These are phyloP conservation scores for Spialia ferax DNA, from an alignment of 2,888 invertebrate genomes.

Conservation along the genomic window DNA sequence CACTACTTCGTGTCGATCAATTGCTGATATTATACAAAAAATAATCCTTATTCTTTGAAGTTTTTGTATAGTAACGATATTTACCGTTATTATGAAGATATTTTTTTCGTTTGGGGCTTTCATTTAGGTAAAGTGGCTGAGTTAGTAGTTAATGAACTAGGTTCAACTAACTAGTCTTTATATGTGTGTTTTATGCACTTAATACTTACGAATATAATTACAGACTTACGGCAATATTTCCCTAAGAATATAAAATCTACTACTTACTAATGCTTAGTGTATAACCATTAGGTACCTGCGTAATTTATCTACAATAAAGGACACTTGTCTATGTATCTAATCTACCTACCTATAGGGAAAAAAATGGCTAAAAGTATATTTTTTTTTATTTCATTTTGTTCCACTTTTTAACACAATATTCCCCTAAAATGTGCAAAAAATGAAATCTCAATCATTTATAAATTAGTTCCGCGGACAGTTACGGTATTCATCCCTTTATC, in stretches of 20 bases:
- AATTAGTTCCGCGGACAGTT: conserved; percentile 84
- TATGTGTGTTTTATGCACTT: too few relatives aligned
- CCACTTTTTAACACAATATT: conserved; percentile 41
- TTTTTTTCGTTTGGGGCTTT: background rate
- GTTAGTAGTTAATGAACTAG: too few relatives aligned
- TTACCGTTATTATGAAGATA: conserved; percentile 10
- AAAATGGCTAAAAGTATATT: background rate
- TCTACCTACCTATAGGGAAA: background rate
- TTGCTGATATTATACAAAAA: conserved; percentile 83
- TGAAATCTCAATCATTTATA: conserved; percentile 85
- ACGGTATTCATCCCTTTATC: conserved; percentile 82
- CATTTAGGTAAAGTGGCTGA: background rate
- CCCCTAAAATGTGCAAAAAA: conserved; percentile 63
- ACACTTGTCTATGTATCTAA: too few relatives aligned
- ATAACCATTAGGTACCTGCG: too few relatives aligned
- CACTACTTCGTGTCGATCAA: conserved; percentile 82
- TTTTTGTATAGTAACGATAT: conserved; percentile 32
- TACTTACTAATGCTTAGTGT: too few relatives aligned
- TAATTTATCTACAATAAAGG: too few relatives aligned
- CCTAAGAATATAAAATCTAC: too few relatives aligned
- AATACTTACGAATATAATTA: too few relatives aligned
- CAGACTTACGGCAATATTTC: too few relatives aligned
- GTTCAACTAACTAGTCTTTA: too few relatives aligned
- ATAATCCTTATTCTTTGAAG: conserved; percentile 35
- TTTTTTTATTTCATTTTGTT: conserved; percentile 21